Evolutionary conservation across 2,113 vertebrate genomes (phyloP), one percentile per base, ranked within the genome.

Genomic region (Hydrochoerus hydrochaeris): DNA sequence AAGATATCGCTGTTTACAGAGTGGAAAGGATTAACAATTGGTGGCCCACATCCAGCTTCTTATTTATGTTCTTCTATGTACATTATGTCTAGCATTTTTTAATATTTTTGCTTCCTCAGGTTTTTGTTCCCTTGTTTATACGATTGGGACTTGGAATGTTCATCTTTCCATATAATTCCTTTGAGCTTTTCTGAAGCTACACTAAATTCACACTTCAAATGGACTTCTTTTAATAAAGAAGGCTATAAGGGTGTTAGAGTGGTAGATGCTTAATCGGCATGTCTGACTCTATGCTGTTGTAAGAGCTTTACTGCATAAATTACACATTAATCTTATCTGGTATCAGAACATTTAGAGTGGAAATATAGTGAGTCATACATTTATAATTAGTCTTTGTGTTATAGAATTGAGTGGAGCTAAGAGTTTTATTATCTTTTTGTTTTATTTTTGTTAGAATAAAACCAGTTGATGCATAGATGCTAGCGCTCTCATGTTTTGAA

Each of bases 21-120:
- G 30, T 32, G 90, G 63, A 96, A 92, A 96, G 71, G 3, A 95
- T 91, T 96, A 90, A 38, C 97, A 98, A 89, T 91, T 80, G 63
- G 26, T 46, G 85, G 19, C 1, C 22, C 28, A 2, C n/a, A 78
- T 96, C 6, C 54, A 75, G 14, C 41, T 97, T 96, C 41, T 49
- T 91, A 63, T 54, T 73, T 97, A 3, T 46, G 16, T 96, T 92
- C 63, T 94, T 82, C 30, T 85, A 35, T 10, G 12, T 65, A 69
- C 10, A 90, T 93, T 58, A 91, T 73, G 73, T 93, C 46, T 85
- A 96, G 71, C 96, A 97, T 1, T 95, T 97, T 96, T 96, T 30
- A 85, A 85, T 28, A 91, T 41, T 10, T 75, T 95, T 97, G 38
- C 54, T 41, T 94, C 30, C 52, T 98, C 54, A 96, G 80, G 97